These are phyloP conservation scores for Tetramorium parvispinum DNA, from an alignment of 1,140 invertebrate genomes.

Conservation along the genomic window DNA sequence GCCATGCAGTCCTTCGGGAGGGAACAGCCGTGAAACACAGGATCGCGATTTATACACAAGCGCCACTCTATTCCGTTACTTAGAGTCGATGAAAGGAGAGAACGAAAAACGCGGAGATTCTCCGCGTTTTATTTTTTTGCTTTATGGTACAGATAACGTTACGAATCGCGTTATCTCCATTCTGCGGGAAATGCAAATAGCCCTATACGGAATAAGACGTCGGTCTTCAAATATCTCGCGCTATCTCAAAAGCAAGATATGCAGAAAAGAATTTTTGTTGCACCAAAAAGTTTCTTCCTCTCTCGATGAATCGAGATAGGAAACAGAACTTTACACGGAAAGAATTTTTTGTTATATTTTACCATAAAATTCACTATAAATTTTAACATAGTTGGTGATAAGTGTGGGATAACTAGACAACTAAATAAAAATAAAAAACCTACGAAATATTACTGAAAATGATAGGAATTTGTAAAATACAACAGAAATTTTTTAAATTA, in stretches of 20 bases:
- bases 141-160: neutral
- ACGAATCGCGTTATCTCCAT: neutral
- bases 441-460: too few species aligned
- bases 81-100: neutral
- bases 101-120: neutral
- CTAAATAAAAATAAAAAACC: too few species aligned
- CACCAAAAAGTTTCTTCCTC: neutral
- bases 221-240: neutral
- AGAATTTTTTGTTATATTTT: too few species aligned
- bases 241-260: neutral
- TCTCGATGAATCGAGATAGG: too few species aligned
- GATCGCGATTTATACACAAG: neutral
- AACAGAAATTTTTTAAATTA: too few species aligned
- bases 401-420: too few species aligned
- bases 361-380: too few species aligned
- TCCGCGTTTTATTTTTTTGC: neutral
- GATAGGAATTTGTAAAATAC: too few species aligned
- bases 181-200: constrained; percentile 3
- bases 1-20: neutral
- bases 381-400: too few species aligned
- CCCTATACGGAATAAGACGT: neutral
- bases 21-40: neutral
- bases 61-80: neutral
- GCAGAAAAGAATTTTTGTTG: neutral
- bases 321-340: too few species aligned